A percentile compares a stretch with the other conserved stretches of the same genome.
phyloP scores from a whole-genome alignment of 2,797 vertebrate genomes.

The Acrossocheilus fasciatus region DNA sequence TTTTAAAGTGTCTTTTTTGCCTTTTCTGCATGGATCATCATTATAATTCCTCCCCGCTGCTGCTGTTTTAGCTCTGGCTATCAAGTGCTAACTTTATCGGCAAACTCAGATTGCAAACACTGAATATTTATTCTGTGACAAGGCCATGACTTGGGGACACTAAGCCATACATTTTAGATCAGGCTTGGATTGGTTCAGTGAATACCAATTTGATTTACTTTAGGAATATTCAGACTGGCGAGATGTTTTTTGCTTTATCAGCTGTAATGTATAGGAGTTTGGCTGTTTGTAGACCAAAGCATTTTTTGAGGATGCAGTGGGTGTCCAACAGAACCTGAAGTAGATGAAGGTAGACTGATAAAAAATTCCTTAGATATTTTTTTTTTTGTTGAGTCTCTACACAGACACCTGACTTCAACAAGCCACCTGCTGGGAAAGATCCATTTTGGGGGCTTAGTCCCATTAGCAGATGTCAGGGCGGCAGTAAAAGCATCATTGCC shows the following conservation, averaged over 20 bases:
- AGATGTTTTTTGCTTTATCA: slow-evolving; percentile 27
- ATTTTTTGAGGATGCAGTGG: neutral
- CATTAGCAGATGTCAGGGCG: slow-evolving; percentile 53
- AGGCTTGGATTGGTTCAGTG: slow-evolving; percentile 37
- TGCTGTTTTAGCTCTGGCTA: slow-evolving; percentile 7
- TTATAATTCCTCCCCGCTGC: slow-evolving; percentile 50
- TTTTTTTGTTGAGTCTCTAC: slow-evolving; percentile 23
- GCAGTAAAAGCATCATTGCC: slow-evolving; percentile 46
- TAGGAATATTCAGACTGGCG: slow-evolving; percentile 1
- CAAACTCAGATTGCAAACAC: slow-evolving; percentile 36
- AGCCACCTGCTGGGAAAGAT: slow-evolving; percentile 54
- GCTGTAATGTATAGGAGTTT: slow-evolving; percentile 3
- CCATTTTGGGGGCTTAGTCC: slow-evolving; percentile 41
- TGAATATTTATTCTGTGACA: slow-evolving; percentile 53
- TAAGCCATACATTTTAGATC: slow-evolving; percentile 49
- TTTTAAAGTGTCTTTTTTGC: slow-evolving; percentile 6
- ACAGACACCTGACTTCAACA: slow-evolving; percentile 33
- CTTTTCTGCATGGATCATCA: slow-evolving; percentile 26
- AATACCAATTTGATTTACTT: slow-evolving; percentile 47
- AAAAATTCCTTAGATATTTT: slow-evolving; percentile 47
- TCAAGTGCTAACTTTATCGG: slow-evolving; percentile 44
- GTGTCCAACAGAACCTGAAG: neutral
- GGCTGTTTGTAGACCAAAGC: neutral
- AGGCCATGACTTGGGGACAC: slow-evolving; percentile 43
- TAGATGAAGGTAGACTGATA: slow-evolving; percentile 22